Evolutionary conservation across 1,140 invertebrate species (phyloP), one percentile per base, ranked within the genome.

Genomic region (Stenopsyche tienmushanensis): DNA sequence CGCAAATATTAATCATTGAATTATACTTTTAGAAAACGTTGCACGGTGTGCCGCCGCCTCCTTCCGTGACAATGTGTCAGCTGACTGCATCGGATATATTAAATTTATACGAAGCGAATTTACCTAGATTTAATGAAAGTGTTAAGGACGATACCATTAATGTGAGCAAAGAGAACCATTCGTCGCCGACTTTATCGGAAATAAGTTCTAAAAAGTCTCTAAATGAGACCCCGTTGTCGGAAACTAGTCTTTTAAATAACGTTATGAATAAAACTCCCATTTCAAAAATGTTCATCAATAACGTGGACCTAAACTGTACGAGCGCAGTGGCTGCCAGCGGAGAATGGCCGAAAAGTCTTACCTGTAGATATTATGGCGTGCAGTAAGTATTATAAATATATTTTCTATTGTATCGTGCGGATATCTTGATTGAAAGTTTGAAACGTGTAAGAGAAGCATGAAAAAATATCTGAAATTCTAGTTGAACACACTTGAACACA

Each of bases 31-130:
- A 82, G 76, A 77, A 78, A 73, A 75, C 72, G 13, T 71, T 85
- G 20, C 80, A 78, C 64, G 86, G 87, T 2, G 79, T 89, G 0
- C 76, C 84, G 25, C 88, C 87, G 25, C 88, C 87, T 25, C 86
- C 86, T 8, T 86, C 83, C 49, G 78, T 87, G 5, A 88, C 86
- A 5, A 84, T 82, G 23, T 77, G 83, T 41, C 83, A 85, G 53
- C 80, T 80, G 49, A 83, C 85, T 72, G 84, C 83, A 9, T 75
- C 73, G n/a, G 84, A 89, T 71, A 87, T 89, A 73, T 73, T 88
- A 1, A 58, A 55, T 25, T 69, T 72, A 29, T 81, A 82, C 66
- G 72, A 74, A n/a, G 64, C 78, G 47, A 80, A 81, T 69, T 67
- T 71, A n/a, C 58, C 73, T 17, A 66, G 50, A 24, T 67, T 60